Base-by-base conservation (phyloP, 2,888 invertebrate genomes). In the Pandemis heparana region DNA sequence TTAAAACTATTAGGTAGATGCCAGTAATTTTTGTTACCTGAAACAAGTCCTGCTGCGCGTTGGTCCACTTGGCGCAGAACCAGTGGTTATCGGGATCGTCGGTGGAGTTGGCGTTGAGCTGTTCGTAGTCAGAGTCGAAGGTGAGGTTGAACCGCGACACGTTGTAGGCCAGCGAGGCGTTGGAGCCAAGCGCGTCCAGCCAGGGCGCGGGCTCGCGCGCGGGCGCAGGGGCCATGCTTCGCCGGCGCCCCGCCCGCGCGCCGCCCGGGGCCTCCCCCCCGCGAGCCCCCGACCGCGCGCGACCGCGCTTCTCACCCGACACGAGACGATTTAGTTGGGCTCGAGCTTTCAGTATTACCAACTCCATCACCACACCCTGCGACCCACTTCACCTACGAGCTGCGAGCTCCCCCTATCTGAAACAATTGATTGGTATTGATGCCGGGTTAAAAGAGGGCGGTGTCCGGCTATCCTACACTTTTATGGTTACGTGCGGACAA, bases 21-120 rank as follows among this genome's bases (percentile, higher is more conserved):
- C 23, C 2, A 32, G 23, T 32, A 2, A 46, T 12, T 0, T 16
- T 62, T 23, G 10, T 70, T 78, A 92, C 93, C 89, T 97, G 97
- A 89, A 97, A 97, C 72, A 97, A 95, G 83, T 96, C 96, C 87
- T 97, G 97, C 87, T 97, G 97, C 60, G 97, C 97, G 69, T 96
- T 96, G 79, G 96, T 96, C 97, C 97, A 97, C 86, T 97, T 96
- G 77, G 96, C 96, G 88, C 97, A 97, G 83, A 95, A 95, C 89
- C 94, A 94, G 82, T 93, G 91, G 79, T 90, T 88, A 79, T 94
- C 85, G 77, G 88, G 92, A 67, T 92, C 92, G 76, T 92, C 92
- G n/a, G 89, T 87, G 72, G 94, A 84, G 84, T 85, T 92, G 72
- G 90, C 85, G 82, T 93, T 95, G 81, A 95, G 90, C 64, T 94